Base-by-base conservation (phyloP, 2,888 invertebrate genomes). In the Cyaniris semiargus region DNA sequence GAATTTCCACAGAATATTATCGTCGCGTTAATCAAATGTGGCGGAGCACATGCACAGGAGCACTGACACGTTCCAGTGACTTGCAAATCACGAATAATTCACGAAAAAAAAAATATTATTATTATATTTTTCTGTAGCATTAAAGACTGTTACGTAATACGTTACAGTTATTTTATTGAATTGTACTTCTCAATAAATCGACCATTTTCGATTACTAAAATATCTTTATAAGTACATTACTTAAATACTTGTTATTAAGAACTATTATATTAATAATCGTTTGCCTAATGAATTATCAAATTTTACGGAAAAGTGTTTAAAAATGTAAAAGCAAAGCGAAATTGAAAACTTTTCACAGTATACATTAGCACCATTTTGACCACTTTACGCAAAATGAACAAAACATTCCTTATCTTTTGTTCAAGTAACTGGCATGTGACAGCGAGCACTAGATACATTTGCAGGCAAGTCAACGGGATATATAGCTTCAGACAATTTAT, bases 1-100 rank as follows among this genome's bases (percentile, higher is more conserved):
- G 88, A 89, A 91, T 91, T 88, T 88, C 86, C 83, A 82, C 82
- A 83, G 82, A 84, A 85, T 85, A 86, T 85, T 87, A 87, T 86
- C 85, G 83, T 84, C 81, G 84, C 85, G 84, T 84, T 88, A 86
- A 87, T 87, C 87, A 88, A 87, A 88, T 85, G 85, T 85, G 85
- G 84, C 83, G 82, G 83, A 84, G 84, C 83, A 85, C 66, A 31
- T 66, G 66, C 66, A 66, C 66, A 27, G 66, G 31, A 13, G 27
- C 31, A 18, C 27, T 31, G 15, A 18, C 4, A 66, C 27, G 66
- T 15, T 10, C 66, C 18, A 66, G 66, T 66, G 15, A 15, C 66
- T 66, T 66, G 27, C 66, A 15, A 66, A 66, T 1, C 0, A 21
- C 23, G 60, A 27, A 66, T 27, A 13, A 5, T 0, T 60, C 8